Conservation (phyloP, 2,113 vertebrate genomes). For the Narcine bancroftii region DNA sequence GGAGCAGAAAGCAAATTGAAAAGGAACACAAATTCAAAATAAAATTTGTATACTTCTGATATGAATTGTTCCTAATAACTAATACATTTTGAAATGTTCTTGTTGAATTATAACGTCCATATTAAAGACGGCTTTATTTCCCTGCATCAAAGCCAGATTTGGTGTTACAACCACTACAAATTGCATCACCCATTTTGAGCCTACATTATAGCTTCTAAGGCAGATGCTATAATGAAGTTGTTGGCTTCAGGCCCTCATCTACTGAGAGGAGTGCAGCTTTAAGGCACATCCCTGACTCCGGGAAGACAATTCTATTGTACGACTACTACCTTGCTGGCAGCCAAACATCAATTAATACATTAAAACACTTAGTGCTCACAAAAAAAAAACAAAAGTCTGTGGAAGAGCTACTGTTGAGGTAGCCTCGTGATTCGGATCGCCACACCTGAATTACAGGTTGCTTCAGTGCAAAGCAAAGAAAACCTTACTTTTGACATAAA, state of each 20-base stretch:
- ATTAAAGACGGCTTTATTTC: not conserved
- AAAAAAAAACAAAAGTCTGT: not conserved
- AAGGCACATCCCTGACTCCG: not conserved
- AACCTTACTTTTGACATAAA: not conserved
- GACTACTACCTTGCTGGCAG: not conserved
- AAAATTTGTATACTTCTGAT: not conserved
- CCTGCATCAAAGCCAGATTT: not conserved
- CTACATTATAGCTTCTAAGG: not conserved
- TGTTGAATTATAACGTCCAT: not conserved
- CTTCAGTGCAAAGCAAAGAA: not conserved
- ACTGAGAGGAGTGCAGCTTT: not conserved
- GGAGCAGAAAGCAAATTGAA: not conserved
- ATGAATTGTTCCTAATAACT: not conserved
- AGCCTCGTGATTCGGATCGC: not conserved
- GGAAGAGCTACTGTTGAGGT: not conserved
- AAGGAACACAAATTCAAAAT: not conserved
- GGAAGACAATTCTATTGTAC: not conserved
- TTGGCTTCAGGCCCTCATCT: not conserved
- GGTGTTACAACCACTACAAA: not conserved
- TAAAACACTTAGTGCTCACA: too few species aligned
- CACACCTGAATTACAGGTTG: not conserved
- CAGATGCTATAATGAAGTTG: not conserved
- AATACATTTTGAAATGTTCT: not conserved
- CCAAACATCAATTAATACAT: not conserved
- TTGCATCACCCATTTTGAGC: not conserved